Conservation (phyloP, 2,113 vertebrate species). For the Trichechus manatus region DNA sequence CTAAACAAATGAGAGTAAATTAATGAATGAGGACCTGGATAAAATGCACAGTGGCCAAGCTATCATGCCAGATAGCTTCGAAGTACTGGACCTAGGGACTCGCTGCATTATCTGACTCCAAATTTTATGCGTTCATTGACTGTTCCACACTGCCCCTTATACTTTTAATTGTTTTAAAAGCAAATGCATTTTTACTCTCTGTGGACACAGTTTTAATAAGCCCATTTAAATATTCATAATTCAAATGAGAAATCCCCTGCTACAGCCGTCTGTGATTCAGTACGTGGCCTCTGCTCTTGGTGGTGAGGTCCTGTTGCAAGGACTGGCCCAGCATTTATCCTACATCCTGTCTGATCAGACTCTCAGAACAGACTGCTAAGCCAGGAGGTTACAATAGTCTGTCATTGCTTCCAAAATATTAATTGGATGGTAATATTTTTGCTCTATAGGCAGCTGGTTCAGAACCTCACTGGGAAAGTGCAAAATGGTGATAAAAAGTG, state of each 20-base stretch:
- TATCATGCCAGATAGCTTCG: neutral
- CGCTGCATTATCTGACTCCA: neutral
- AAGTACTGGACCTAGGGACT: neutral
- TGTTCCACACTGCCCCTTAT: slow-evolving; percentile 25
- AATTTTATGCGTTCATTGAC: slow-evolving; percentile 28
- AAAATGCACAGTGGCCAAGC: neutral
- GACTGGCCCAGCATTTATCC: slow-evolving; percentile 2
- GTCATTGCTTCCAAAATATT: slow-evolving; percentile 83
- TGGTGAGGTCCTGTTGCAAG: neutral
- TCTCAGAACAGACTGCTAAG: slow-evolving; percentile 78
- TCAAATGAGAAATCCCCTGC: slow-evolving; percentile 61
- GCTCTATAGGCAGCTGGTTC: slow-evolving; percentile 81
- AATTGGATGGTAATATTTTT: slow-evolving; percentile 83
- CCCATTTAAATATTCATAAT: slow-evolving; percentile 82
- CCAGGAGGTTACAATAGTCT: slow-evolving; percentile 70
- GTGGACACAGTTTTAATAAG: slow-evolving; percentile 78
- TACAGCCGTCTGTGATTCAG: slow-evolving; percentile 54
- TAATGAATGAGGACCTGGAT: neutral
- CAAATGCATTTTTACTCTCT: slow-evolving; percentile 72
- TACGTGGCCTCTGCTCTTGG: slow-evolving; percentile 59
- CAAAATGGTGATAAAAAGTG: slow-evolving; percentile 76
- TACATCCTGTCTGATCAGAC: slow-evolving; percentile 68
- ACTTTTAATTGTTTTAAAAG: slow-evolving; percentile 81
- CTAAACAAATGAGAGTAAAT: neutral
- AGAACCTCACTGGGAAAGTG: slow-evolving; percentile 79